These are phyloP conservation scores for Chrysemys picta DNA, from an alignment of 2,113 vertebrate species.

Conservation along the genomic window DNA sequence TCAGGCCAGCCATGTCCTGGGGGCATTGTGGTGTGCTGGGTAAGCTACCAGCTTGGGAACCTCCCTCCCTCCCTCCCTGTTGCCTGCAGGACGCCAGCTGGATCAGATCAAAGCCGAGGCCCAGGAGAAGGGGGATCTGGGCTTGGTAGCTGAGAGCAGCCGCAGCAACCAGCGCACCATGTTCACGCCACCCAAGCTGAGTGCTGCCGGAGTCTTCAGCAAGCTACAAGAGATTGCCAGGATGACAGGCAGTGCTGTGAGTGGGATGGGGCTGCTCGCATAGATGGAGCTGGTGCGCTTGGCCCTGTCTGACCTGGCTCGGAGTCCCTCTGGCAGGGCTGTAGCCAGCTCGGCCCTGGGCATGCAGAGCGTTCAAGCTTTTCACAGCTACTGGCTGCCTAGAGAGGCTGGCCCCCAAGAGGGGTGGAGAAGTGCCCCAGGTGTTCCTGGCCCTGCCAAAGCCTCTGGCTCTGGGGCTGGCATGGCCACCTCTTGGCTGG, in stretches of 20 bases:
- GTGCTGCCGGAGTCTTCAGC: constrained; percentile 83
- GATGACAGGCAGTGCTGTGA: constrained; percentile 87
- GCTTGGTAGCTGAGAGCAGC: constrained; percentile 90
- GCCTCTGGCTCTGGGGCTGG: not conserved
- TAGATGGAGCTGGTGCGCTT: not conserved
- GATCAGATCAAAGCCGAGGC: constrained; percentile 88
- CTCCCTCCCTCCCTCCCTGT: not conserved
- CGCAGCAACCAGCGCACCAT: constrained; percentile 90
- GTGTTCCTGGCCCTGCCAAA: not conserved
- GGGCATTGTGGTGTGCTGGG: not conserved
- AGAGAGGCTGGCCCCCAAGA: not conserved
- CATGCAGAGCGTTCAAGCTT: not conserved
- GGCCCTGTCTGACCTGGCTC: not conserved
- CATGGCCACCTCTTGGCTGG: too few relatives aligned
- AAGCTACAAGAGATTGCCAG: constrained; percentile 88
- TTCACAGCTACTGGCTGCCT: not conserved
- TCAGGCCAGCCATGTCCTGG: not conserved
- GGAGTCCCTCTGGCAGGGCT: not conserved
- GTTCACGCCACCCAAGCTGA: constrained; percentile 87
- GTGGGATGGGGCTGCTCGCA: constrained; percentile 7
- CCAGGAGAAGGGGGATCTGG: constrained; percentile 89
- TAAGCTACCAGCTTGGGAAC: not conserved
- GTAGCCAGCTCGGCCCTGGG: not conserved
- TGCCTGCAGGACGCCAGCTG: constrained; percentile 86
- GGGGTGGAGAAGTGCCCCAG: not conserved